Evolutionary conservation across 2,888 invertebrate species (phyloP), one percentile per base, ranked within the genome.

Genomic region (Drosophila formosana): DNA sequence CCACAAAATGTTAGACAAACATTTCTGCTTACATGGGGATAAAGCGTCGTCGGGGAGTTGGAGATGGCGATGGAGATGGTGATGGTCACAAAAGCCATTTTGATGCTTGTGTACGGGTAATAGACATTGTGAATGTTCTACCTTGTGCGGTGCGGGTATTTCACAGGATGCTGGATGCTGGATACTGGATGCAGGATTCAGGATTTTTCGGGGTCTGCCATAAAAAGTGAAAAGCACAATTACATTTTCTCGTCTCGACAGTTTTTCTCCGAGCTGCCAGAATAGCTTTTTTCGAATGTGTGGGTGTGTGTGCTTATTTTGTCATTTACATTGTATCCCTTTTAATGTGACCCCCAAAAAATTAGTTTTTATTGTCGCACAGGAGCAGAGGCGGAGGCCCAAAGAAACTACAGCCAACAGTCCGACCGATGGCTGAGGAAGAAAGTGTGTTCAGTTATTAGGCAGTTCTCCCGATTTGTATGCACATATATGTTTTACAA

Each of bases 1-100:
- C 89, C 89, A 80, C 88, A 90, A 82, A 86, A 82, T 89, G 82
- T 84, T 83, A 81, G 80, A 82, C 73, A 83, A 72, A 81, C 72
- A 77, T 72, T 78, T 83, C 67, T 72, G 62, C 62, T 58, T 68
- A 66, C 64, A 68, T 65, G 55, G 58, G 50, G 52, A 50, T 51
- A 52, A 28, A 39, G n/a, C 4, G n/a, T n/a, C 13, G 26, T 18
- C n/a, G 9, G 30, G 55, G 43, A 23, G 13, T n/a, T n/a, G n/a
- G 39, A 41, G 39, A 7, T 8, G 39, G 28, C 34, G 37, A 34
- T n/a, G n/a, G 39, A 41, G 39, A 7, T 8, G 39, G 28, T 28
- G 37, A 34, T 52, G 39, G 51, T 52, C 61, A 66, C 72, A 73
- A 80, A 81, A 78, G 74, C 78, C 66, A 70, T 79, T 70, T 70